Base-by-base conservation (phyloP, 2,888 invertebrate species). In the Julus scandinavius region DNA sequence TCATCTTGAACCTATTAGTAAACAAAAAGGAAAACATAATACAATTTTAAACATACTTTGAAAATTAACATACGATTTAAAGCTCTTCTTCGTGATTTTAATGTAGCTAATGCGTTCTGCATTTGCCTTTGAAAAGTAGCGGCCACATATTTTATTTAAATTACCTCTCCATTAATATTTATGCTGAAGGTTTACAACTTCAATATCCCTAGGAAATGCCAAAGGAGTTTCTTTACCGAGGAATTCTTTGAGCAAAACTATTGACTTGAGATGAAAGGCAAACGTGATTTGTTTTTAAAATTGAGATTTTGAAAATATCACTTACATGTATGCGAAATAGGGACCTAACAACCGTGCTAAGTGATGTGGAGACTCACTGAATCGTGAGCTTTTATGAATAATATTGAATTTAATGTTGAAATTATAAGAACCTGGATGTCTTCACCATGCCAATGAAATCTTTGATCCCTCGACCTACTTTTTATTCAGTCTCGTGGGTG, bases 11-110 rank as follows among this genome's bases (percentile, higher is more conserved):
- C 38, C 80, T 80, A 38, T 80, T 38, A 80, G 80, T 80, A 29
- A 80, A 80, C 80, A 80, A 80, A 80, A 80, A 38, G 38, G 80
- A 80, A 80, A 80, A 80, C 80, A 80, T 80, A 80, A 80, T 80
- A 38, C 80, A 80, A 80, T 80, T 80, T 80, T 80, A 38, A 80
- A 13, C 80, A 38, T 38, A 15, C 80, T 80, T 80, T 38, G 29
- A 20, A 38, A 38, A 80, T 80, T 80, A 80, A 80, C 80, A 80
- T 80, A 80, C 20, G 80, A 20, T 80, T 80, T 80, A 9, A 29
- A 29, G 29, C 80, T 80, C 38, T 80, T 80, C 11, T 80, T 80
- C 29, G 80, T 80, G 80, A 80, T 80, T 80, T 72, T 80, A 80
- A 80, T 80, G 80, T 80, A 11, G 29, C 80, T 80, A 80, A 80